Evolutionary conservation across 2,888 invertebrate genomes (phyloP), one percentile per base, ranked within the genome.

Genomic region (Meloe dianella): DNA sequence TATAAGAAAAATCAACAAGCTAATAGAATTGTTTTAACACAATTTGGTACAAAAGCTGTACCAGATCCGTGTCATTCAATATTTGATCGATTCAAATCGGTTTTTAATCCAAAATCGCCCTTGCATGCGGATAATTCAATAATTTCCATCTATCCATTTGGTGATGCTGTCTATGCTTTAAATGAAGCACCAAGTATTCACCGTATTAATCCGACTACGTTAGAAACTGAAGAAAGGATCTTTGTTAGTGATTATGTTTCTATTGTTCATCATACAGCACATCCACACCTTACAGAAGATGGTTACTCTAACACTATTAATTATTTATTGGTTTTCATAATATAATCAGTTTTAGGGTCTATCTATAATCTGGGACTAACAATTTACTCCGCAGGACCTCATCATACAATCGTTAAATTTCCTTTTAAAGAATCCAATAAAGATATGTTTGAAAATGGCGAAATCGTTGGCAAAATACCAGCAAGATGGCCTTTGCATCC

Each of bases 71-170:
- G 91, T 71, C 90, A 91, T 73, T 88, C 89, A 10, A 92, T 92
- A 72, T 92, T 92, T 72, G 77, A 84, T 67, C 83, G 82, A 69
- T 73, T 84, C 58, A 71, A 80, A 9, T 77, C 83, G 22, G 65
- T 91, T 59, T 95, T 95, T 78, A 89, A 87, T 61, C 88, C 90
- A 0, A 88, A 87, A 5, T 87, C 88, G 47, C 85, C 88, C 51
- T 85, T 87, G 1, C 80, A 87, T 72, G 91, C 94, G 0, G 97
- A 97, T 80, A 97, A 97, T 80, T 91, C 94, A 0, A 92, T 93
- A 90, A 95, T 97, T 75, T 94, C 95, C 0, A 86, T 97, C 47
- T 95, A 95, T 80, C 95, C 95, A 0, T 92, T 95, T 76, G 93
- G 92, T 0, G 96, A 96, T 81, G 92, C 95, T 80, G 88, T 93